Conservation (phyloP, 1,140 invertebrate species). For the Diachasma alloeum region DNA sequence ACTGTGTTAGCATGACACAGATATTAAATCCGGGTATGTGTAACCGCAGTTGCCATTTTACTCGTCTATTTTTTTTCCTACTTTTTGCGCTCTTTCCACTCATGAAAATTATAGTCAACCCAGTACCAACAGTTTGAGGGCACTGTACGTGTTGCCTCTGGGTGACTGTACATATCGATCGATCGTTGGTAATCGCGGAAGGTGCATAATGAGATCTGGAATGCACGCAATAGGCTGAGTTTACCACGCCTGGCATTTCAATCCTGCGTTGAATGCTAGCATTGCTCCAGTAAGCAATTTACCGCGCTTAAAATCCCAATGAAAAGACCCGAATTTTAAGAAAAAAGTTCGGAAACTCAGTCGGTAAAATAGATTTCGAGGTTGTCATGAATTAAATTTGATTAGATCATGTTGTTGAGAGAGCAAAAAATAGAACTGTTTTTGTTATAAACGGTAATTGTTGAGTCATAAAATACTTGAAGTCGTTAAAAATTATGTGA, state of each 20-base stretch:
- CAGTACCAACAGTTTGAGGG: neutral
- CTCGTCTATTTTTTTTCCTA: neutral
- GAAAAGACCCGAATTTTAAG: neutral
- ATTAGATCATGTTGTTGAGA: no score
- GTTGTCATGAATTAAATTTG: no score
- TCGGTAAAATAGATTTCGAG: neutral
- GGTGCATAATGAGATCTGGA: neutral
- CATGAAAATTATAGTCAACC: slow-evolving; percentile 6
- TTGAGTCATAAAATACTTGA: no score
- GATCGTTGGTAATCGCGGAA: slow-evolving; percentile 11
- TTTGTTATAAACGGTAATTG: no score
- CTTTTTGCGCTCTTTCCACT: neutral
- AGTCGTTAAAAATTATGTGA: no score
- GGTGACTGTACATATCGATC: neutral
- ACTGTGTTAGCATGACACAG: slow-evolving; percentile 11
- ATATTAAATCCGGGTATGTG: slow-evolving; percentile 12
- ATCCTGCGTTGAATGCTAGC: neutral
- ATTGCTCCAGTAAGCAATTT: neutral
- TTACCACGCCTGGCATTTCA: slow-evolving; percentile 1
- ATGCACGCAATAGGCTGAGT: slow-evolving; percentile 1
- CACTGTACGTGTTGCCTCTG: neutral
- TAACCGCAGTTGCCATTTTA: slow-evolving; percentile 7
- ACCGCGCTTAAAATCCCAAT: no score
- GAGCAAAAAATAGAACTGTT: no score
- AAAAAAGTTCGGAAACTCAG: neutral